Evolutionary conservation across 2,888 invertebrate species (phyloP), one percentile per base, ranked within the genome.

Genomic region (Drosophila prolongata): DNA sequence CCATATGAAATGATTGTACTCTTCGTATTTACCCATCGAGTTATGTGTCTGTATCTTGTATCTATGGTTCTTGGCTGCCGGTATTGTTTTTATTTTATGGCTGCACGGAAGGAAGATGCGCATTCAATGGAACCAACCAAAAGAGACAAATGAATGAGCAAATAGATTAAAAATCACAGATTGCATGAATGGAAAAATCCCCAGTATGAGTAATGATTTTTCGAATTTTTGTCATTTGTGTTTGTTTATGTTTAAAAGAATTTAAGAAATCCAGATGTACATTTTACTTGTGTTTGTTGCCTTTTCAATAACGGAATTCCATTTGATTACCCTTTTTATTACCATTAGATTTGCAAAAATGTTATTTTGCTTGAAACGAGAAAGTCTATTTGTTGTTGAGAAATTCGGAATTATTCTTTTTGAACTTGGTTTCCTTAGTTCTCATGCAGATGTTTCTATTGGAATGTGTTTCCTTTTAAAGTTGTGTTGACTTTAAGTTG

Each of bases 41-140:
- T 27, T 66, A 54, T 40, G 68, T 67, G 34, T 53, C 34, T 65
- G 24, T 65, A 53, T 53, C 66, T 62, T 65, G 67, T 53, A 68
- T 53, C 44, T 40, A 6, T 42, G 46, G 13, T 11, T 30, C 27
- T 62, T 47, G 5, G 37, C 37, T 24, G 30, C 35, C 30, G 37
- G 10, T 40, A 50, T 53, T 64, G 64, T 55, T 56, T 42, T 62
- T 68, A 68, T 54, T 71, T 86, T 74, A 83, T 71, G 73, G 11
- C 44, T 73, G 38, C 49, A 54, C 85, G 82, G 72, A 87, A 87
- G 82, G 85, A 81, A 81, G 77, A 72, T 6, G 38, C 57, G 81
- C 70, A 71, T 75, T 67, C 79, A 81, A 70, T 75, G 85, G 77
- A 87, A 81, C 76, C 47, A 73, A 47, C 53, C 57, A 40, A 54